Evolutionary conservation across 2,888 invertebrate species (phyloP).

Genomic region (Cephus sareptanus): DNA sequence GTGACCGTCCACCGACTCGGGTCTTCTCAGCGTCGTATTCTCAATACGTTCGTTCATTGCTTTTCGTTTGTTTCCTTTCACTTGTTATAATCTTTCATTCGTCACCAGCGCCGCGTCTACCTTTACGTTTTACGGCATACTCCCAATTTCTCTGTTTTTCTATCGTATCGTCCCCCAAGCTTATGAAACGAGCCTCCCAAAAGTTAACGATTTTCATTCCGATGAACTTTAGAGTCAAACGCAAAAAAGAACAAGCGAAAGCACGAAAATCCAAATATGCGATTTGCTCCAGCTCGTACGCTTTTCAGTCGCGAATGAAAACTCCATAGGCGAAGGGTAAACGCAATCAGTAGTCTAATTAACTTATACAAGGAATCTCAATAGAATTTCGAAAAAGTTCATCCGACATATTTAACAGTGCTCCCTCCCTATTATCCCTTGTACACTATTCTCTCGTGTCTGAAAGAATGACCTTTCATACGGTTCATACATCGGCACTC

Average conservation of each 20-base stretch:
- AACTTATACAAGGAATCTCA: background rate
- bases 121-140: background rate
- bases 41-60: background rate
- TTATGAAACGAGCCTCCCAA: background rate
- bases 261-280: no score
- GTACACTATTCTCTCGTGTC: background rate
- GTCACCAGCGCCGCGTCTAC: background rate
- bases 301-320: background rate
- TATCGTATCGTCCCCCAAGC: background rate
- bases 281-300: no score
- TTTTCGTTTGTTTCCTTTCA: background rate
- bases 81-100: background rate
- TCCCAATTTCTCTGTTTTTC: background rate
- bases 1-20: conserved; percentile 59
- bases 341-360: background rate
- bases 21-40: conserved; percentile 30
- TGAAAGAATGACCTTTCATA: background rate
- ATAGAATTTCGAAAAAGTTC: background rate
- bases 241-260: no score
- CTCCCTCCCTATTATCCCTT: background rate
- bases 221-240: background rate
- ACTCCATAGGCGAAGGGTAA: background rate
- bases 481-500: conserved; percentile 7
- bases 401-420: background rate
- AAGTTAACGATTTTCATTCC: background rate